phyloP scores from a whole-genome alignment of 2,797 vertebrate genomes.

The Cossypha dichroa region DNA sequence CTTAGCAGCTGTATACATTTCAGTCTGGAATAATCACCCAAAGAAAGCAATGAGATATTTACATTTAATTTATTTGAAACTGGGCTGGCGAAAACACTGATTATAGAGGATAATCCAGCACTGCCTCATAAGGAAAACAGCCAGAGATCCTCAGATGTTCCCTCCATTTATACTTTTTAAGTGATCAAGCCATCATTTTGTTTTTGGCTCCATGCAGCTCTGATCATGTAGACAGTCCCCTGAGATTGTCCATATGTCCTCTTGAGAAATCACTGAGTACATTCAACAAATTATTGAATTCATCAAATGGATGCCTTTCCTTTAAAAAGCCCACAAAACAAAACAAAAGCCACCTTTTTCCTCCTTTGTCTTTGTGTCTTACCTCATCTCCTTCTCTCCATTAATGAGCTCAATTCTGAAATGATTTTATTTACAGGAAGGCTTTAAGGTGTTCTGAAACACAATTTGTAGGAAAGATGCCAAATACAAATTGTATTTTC shows the following conservation, averaged over 20 bases:
- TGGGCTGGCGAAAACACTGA: constrained; percentile 22
- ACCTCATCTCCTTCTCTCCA: neutral
- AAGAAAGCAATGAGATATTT: constrained; percentile 55
- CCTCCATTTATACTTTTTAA: constrained; percentile 22
- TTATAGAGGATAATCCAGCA: constrained; percentile 48
- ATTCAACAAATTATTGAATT: neutral
- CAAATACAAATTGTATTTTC: constrained; percentile 32
- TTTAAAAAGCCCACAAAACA: neutral
- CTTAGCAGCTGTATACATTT: constrained; percentile 35
- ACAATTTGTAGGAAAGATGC: neutral
- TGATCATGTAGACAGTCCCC: neutral
- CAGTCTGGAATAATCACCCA: constrained; percentile 32
- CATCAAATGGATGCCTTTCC: neutral
- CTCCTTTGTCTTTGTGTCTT: neutral
- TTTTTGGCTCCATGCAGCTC: neutral
- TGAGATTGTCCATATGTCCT: neutral
- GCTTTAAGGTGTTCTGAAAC: constrained; percentile 21
- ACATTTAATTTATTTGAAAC: constrained; percentile 48
- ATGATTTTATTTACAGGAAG: neutral
- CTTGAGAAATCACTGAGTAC: constrained; percentile 9
- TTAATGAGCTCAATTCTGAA: constrained; percentile 10
- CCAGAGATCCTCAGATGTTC: constrained; percentile 31
- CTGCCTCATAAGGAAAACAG: neutral
- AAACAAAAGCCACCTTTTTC: neutral
- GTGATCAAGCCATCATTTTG: neutral